A percentile compares a stretch with the other conserved stretches of the same genome.
phyloP scores from a whole-genome alignment of 1,140 invertebrate genomes.

The Atta colombica region DNA sequence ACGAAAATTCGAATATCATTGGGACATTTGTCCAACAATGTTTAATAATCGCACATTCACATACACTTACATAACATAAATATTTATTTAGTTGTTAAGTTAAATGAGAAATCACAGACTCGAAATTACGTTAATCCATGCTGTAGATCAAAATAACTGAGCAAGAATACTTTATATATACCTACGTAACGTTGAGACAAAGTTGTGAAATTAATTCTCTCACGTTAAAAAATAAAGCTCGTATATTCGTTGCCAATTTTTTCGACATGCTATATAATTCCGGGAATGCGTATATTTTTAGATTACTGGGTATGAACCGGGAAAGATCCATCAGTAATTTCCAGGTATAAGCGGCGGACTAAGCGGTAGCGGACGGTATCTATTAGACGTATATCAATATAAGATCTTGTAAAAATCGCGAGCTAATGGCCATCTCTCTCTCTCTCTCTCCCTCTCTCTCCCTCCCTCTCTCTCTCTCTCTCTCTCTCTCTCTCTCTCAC shows the following conservation, averaged over 20 bases:
- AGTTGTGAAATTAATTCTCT: background rate
- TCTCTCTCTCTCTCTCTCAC: slow-evolving; percentile 56
- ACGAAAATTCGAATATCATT: background rate
- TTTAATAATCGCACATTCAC: background rate
- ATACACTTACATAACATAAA: background rate
- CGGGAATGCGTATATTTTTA: background rate
- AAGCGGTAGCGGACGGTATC: slow-evolving; percentile 79
- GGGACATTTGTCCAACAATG: background rate
- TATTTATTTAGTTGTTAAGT: background rate
- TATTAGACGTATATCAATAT: slow-evolving; percentile 82
- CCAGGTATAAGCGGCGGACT: slow-evolving; percentile 66
- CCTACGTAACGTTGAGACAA: background rate
- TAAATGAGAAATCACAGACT: background rate
- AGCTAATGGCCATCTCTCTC: slow-evolving; percentile 77
- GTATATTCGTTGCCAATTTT: background rate
- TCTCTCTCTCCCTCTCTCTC: background rate
- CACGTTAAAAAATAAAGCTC: background rate
- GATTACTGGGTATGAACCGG: background rate
- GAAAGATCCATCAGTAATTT: slow-evolving; percentile 73
- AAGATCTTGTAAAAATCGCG: slow-evolving; percentile 80
- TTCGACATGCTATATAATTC: background rate
- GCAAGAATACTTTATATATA: background rate
- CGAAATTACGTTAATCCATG: background rate
- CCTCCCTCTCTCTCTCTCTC: slow-evolving; percentile 46
- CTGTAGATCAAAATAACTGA: background rate